Base-by-base conservation (phyloP, 2,113 vertebrate species). In the Plestiodon gilberti region DNA sequence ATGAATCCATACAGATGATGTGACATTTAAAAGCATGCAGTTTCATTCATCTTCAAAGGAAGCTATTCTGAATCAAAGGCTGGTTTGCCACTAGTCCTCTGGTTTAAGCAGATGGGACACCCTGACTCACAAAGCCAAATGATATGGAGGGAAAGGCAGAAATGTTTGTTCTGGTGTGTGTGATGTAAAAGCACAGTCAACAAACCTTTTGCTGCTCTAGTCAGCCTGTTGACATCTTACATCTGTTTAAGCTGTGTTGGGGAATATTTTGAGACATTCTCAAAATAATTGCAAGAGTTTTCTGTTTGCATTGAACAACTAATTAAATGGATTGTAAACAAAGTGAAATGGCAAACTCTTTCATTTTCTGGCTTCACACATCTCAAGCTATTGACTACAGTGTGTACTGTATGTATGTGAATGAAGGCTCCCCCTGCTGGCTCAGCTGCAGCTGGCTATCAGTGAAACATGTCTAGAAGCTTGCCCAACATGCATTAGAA, bases 301-400 rank as follows among this genome's bases (percentile, higher is more conserved):
- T 89, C 79, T 73, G 22, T 86, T 85, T 89, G 88, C 57, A 79
- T 11, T 8, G 33, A 88, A 28, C 76, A 78, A 75, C 75, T 88
- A 89, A 85, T 89, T 82, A 89, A 82, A 62, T 77, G 83, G n/a
- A 77, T 82, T 38, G 77, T 71, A 86, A 82, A 82, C 30, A 77
- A 85, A 75, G 83, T 48, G 79, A 89, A 85, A 89, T 78, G 88
- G 79, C 78, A 89, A 38, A 79, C n/a, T 81, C 87, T 73, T 88
- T 61, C 30, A n/a, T 23, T 85, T 77, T 77, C 74, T 61, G 64
- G 40, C 65, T 87, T 25, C 23, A 59, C 35, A 35, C 55, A 40
- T 77, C 83, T 82, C 73, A 10, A 20, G 69, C 48, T 76, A 55
- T 62, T 30, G 15, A 64, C 67, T 25, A 18, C 25, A 18, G 28